Evolutionary conservation across 2,888 invertebrate species (phyloP).

Genomic region (Limnephilus marmoratus): DNA sequence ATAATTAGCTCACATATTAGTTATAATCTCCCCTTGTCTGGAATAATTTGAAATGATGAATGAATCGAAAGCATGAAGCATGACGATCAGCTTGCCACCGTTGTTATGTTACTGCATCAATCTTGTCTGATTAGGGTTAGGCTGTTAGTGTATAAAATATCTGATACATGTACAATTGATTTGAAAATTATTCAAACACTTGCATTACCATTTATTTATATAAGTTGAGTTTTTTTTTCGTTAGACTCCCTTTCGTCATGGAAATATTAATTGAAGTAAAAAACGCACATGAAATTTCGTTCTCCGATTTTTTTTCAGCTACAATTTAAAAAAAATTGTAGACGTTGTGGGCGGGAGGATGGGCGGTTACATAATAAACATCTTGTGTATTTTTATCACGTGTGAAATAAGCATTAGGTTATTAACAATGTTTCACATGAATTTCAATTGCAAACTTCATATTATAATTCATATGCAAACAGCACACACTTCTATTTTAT

Average conservation of each 20-base stretch:
- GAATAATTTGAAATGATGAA: neutral
- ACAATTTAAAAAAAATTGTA: too few relatives aligned
- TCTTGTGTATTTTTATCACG: too few relatives aligned
- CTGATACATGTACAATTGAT: neutral
- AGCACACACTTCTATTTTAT: neutral
- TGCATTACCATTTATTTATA: neutral
- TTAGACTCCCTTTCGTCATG: neutral
- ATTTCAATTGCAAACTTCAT: neutral
- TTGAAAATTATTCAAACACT: neutral
- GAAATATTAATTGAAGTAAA: neutral
- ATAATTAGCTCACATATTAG: neutral
- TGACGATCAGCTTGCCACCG: neutral
- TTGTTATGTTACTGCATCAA: neutral
- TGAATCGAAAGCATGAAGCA: conserved; percentile 2
- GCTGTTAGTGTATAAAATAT: neutral
- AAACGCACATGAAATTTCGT: too few relatives aligned
- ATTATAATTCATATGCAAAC: neutral
- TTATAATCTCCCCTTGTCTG: neutral
- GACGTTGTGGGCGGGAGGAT: too few relatives aligned
- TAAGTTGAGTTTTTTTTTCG: too few relatives aligned
- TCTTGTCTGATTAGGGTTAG: neutral
- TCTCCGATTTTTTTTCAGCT: too few relatives aligned
- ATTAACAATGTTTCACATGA: too few relatives aligned
- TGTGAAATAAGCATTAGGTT: too few relatives aligned
- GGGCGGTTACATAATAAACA: too few relatives aligned